A percentile compares a stretch with the other conserved stretches of the same genome.
These are phyloP conservation scores for Ciconia maguari DNA, from an alignment of 2,113 vertebrate species.

Conservation along the genomic window DNA sequence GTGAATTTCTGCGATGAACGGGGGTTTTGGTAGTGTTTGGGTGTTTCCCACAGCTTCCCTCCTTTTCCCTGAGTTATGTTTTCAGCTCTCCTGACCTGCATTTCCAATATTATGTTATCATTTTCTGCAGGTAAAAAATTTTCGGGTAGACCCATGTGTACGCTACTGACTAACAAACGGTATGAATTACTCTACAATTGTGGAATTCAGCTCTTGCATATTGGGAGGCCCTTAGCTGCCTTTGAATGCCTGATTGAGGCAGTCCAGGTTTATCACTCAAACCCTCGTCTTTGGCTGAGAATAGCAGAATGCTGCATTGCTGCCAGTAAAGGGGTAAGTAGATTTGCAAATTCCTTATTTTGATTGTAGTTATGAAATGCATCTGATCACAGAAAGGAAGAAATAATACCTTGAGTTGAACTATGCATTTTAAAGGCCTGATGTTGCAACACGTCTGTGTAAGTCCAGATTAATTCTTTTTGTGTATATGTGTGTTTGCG, in stretches of 20 bases:
- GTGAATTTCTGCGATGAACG: not conserved
- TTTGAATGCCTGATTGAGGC: slow-evolving; percentile 98
- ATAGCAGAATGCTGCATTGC: slow-evolving; percentile 97
- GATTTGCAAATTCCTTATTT: not conserved
- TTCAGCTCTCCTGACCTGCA: not conserved
- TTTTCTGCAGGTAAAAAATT: slow-evolving; percentile 86
- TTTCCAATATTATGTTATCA: not conserved
- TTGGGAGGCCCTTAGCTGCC: slow-evolving; percentile 91
- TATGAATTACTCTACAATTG: slow-evolving; percentile 97
- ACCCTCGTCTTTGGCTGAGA: slow-evolving; percentile 93
- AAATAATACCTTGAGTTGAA: not conserved
- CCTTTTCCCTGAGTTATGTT: not conserved
- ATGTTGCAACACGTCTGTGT: not conserved
- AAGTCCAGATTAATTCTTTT: not conserved
- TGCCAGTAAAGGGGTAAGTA: slow-evolving; percentile 93
- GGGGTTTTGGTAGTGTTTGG: not conserved
- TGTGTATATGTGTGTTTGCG: not conserved
- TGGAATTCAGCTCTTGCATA: slow-evolving; percentile 94
- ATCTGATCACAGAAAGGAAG: not conserved
- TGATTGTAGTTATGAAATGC: not conserved
- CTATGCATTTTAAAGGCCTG: not conserved
- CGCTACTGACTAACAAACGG: slow-evolving; percentile 91
- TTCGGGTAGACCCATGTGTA: slow-evolving; percentile 94
- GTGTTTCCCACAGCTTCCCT: not conserved
- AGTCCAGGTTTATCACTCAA: slow-evolving; percentile 96